These are phyloP conservation scores for Acromyrmex charruanus DNA, from an alignment of 1,140 invertebrate genomes.

Conservation along the genomic window DNA sequence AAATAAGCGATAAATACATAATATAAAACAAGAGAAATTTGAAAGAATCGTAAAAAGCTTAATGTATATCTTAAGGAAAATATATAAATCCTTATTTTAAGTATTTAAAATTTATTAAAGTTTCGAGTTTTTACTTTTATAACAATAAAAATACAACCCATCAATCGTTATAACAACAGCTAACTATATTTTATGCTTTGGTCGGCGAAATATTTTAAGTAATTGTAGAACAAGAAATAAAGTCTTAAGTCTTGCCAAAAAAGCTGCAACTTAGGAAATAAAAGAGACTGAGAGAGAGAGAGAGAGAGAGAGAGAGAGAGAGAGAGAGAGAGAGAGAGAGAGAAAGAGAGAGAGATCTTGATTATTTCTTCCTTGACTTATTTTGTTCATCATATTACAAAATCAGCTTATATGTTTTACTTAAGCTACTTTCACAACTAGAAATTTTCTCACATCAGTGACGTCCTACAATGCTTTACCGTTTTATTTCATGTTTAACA, in stretches of 20 bases:
- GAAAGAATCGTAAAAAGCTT: neutral
- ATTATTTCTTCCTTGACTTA: constrained; percentile 22
- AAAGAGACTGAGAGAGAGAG: neutral
- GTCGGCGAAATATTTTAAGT: neutral
- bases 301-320: neutral
- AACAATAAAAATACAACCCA: no score
- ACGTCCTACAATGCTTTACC: constrained; percentile 21
- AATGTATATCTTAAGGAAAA: neutral
- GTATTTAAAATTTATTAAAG: neutral
- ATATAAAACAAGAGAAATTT: neutral
- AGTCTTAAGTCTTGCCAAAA: neutral
- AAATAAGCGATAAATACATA: constrained; percentile 13
- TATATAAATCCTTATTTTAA: neutral
- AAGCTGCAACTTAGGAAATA: neutral
- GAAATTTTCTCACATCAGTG: constrained; percentile 41
- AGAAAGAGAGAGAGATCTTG: neutral
- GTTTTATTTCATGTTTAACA: constrained; percentile 28
- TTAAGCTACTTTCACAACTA: constrained; percentile 33
- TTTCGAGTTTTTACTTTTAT: neutral
- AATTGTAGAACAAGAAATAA: neutral
- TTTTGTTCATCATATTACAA: neutral
- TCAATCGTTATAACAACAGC: neutral
- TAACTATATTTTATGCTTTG: neutral
- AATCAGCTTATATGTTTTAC: constrained; percentile 8
- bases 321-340: neutral